Conservation (phyloP, 2,797 vertebrate species). For the Paguma larvata region DNA sequence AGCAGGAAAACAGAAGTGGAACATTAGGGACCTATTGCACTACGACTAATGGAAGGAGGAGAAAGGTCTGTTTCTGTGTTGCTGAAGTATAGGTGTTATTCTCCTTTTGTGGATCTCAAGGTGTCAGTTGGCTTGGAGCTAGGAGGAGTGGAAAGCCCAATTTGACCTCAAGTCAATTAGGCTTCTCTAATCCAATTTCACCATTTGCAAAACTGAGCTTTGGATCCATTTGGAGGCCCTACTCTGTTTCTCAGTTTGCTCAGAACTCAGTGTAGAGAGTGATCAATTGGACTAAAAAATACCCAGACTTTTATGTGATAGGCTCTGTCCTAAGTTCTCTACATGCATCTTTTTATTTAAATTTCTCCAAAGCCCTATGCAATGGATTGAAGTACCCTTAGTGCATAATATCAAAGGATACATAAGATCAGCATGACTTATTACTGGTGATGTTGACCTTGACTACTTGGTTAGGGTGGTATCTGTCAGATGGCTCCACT, state of each 20-base stretch:
- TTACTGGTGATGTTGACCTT: neutral
- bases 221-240: neutral
- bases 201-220: slow-evolving; percentile 4
- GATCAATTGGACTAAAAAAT: neutral
- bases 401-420: neutral
- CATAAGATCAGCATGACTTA: neutral
- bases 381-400: neutral
- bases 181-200: neutral
- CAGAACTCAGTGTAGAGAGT: neutral
- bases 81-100: neutral
- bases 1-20: neutral
- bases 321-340: neutral
- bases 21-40: rapidly evolving
- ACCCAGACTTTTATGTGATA: neutral
- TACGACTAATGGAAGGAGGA: neutral
- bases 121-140: neutral
- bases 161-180: neutral
- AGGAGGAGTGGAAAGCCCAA: neutral
- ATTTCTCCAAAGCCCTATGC: neutral
- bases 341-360: neutral
- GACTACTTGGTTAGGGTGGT: neutral
- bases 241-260: slow-evolving; percentile 3
- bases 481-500: neutral
- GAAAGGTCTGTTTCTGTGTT: neutral
- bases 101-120: neutral